Evolutionary conservation across 1,140 invertebrate species (phyloP), one percentile per base, ranked within the genome.

Genomic region (Ctenoplectra terminalis): DNA sequence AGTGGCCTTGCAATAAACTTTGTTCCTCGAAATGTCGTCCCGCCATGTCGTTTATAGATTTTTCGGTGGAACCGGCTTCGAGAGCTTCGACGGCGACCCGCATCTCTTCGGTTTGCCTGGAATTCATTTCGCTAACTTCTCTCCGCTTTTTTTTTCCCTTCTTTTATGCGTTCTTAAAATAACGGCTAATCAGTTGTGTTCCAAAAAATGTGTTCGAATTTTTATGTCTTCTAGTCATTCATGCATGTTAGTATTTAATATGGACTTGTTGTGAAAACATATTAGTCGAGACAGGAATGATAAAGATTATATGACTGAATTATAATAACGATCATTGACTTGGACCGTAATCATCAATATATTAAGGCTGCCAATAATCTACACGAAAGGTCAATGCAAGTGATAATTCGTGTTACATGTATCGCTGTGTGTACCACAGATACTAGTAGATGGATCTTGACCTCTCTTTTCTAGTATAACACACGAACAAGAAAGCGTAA

Each of bases 21-120:
- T 96, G 96, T 83, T 97, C 96, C 90, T 97, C 97, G 92, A 97
- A 96, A 89, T 98, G 97, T 77, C 94, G 92, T n/a, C 95, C 95
- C 2, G 96, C 96, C 84, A 98, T 94, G 37, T 95, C 93, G 91
- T 97, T 98, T 61, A 98, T 97, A 80, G 97, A 96, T 81, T 95
- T 95, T 92, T 98, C 97, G 2, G 96, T 96, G 15, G 95, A 96
- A 23, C 94, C 94, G n/a, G 93, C 90, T 91, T 96, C 93, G 82
- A 97, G 89, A 81, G 95, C 94, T 85, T 96, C 93, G 58, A 98
- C 94, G 40, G 97, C 96, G 78, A 96, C 94, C 83, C 96, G 95
- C 95, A 98, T 97, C 93, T 98, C 97, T 87, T 96, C 94, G 7
- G 95, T 96, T 94, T 98, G 97, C 86, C 96, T 96, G 82, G 9